Evolutionary conservation across 37 sponge, comb jelly and placozoan species (phyloP), one percentile per base, ranked within the genome.

Genomic region (Crambe crambe): DNA sequence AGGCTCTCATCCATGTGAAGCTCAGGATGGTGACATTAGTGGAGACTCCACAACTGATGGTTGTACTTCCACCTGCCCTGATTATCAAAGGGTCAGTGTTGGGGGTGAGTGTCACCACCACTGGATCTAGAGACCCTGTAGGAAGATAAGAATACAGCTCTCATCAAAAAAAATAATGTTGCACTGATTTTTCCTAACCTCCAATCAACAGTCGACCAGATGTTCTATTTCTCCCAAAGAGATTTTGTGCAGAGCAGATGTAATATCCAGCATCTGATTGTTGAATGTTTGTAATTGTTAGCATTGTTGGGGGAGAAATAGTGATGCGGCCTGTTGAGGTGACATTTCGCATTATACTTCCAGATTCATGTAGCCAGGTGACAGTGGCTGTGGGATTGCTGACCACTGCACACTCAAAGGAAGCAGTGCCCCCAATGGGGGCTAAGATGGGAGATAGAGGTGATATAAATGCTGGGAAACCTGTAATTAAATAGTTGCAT

Each of bases 341-440:
- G 34, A 47, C 70, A 9, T 40, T 29, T 57, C 27, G 65, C 36
- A 3, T 76, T n/a, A 6, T 18, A 35, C 10, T 34, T 26, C 40
- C 78, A 59, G 23, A 26, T n/a, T 74, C 41, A 42, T 74, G 80
- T 25, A 38, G 25, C 82, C 82, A 85, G 2, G 72, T 32, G 31
- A 80, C 47, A 26, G 64, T 81, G 26, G 76, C 77, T 12, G 85
- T 62, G 21, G 90, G 90, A 57, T 81, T 79, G 43, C 86, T 85
- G 42, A 61, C 43, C 0, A 90, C 86, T 56, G 20, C 27, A 64
- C 86, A 80, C 1, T 60, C 23, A 37, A 90, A 81, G 5, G 40
- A 39, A 21, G 82, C 90, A 1, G 12, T 37, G 27, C 73, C 58
- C 29, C 86, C 86, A 4, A 60, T 25, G 0, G 63, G 17, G 4